Base-by-base conservation (phyloP, 2,113 vertebrate species). In the Notarius quadriscutis region DNA sequence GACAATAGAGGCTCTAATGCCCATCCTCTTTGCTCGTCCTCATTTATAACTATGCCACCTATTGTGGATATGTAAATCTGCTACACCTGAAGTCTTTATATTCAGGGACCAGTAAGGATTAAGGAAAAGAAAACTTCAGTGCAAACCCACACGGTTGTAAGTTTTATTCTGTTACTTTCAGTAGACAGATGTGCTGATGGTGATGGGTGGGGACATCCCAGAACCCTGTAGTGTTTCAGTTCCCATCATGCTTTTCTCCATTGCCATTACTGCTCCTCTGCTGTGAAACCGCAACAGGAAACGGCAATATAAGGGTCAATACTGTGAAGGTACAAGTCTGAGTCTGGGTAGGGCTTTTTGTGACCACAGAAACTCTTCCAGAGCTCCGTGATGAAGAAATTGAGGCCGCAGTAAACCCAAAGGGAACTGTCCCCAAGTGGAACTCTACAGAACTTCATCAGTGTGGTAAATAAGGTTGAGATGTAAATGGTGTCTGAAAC, bases 251-350 rank as follows among this genome's bases (percentile, higher is more conserved):
- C 86, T 92, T 77, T 91, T 53, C 86, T 78, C 93, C 92, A 93
- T 93, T 93, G 92, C 95, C 92, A 94, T 94, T 93, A 92, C 93
- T 91, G 93, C 95, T 92, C 90, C 89, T 93, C 93, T 92, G 87
- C 92, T 60, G 79, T 58, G 65, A 91, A 92, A 94, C 95, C 94
- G 1, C 94, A 92, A 96, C 95, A 96, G 90, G 93, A 89, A 94
- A 93, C 93, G 92, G 95, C 95, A 94, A 96, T 96, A 95, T 95
- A 95, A 89, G 92, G 94, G 95, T 96, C 96, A 88, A 96, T 96
- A 95, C 93, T 92, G 91, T 89, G 80, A 93, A 90, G 90, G 0
- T 79, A 88, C 84, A 90, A 92, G 87, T 87, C 81, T 92, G 90
- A 88, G 84, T 88, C 87, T 87, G 91, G 92, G 91, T 90, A 92